These are phyloP conservation scores for Agrotis exclamationis DNA, from an alignment of 2,888 invertebrate genomes.

Conservation along the genomic window DNA sequence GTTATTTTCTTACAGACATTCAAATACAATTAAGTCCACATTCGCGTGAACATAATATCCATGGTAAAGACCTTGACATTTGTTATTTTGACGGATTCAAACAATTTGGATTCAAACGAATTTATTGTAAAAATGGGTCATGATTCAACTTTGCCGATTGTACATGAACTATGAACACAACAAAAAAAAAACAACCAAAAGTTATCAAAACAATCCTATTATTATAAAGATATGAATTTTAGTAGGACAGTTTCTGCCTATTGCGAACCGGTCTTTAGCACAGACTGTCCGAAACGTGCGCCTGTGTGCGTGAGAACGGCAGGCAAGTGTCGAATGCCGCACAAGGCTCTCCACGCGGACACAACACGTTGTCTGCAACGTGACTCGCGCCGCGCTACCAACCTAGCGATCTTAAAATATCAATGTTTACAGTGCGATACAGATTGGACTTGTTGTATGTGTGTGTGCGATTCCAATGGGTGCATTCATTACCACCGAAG, in stretches of 20 bases:
- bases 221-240: background rate
- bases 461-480: slow-evolving; percentile 69
- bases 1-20: no score
- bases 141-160: no score
- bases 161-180: no score
- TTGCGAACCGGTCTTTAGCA: slow-evolving; percentile 42
- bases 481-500: slow-evolving; percentile 47
- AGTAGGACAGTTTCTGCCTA: slow-evolving; percentile 17
- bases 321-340: slow-evolving; percentile 70
- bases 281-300: slow-evolving; percentile 8
- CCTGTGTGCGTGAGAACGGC: slow-evolving; percentile 69
- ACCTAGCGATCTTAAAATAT: slow-evolving; percentile 71
- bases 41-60: no score
- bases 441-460: slow-evolving; percentile 32
- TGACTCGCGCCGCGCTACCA: slow-evolving; percentile 82
- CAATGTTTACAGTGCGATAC: slow-evolving; percentile 77
- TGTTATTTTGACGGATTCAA: no score
- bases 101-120: no score
- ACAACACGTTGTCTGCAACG: slow-evolving; percentile 87
- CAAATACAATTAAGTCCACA: no score
- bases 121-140: no score
- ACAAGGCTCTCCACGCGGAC: slow-evolving; percentile 82
- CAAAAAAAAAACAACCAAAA: slow-evolving; percentile 1
- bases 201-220: slow-evolving; percentile 43
- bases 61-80: no score